Evolutionary conservation across 2,888 invertebrate species (phyloP).

Genomic region (Cryptophagus acutangulus): DNA sequence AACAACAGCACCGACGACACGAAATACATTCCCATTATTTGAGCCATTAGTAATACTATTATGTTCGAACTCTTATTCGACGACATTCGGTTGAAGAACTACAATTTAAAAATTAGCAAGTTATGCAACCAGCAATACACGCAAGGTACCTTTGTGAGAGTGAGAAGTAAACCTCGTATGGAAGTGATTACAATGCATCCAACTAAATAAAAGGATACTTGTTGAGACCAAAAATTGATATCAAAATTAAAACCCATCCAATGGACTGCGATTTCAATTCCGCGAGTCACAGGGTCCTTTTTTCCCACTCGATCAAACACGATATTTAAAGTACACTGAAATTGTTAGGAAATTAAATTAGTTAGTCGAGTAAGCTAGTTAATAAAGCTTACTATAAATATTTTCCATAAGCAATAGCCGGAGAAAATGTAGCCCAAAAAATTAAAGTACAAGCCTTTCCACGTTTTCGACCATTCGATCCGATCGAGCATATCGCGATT

Average conservation of each 20-base stretch:
- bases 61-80: slow-evolving; percentile 98
- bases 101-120: slow-evolving; percentile 42
- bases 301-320: slow-evolving; percentile 98
- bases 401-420: slow-evolving; percentile 97
- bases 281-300: slow-evolving; percentile 95
- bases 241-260: slow-evolving; percentile 96
- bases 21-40: slow-evolving; percentile 99
- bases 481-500: slow-evolving; percentile 87
- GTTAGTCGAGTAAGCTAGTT: too few species aligned
- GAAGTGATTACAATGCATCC: slow-evolving; percentile 98
- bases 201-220: slow-evolving; percentile 93
- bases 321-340: slow-evolving; percentile 94
- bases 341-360: slow-evolving; percentile 26
- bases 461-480: slow-evolving; percentile 90
- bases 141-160: slow-evolving; percentile 94
- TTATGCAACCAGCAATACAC: slow-evolving; percentile 1
- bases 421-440: slow-evolving; percentile 98
- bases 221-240: slow-evolving; percentile 98
- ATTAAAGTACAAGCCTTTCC: slow-evolving; percentile 98
- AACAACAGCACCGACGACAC: slow-evolving; percentile 95
- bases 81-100: slow-evolving; percentile 99
- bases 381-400: slow-evolving; percentile 81
- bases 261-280: slow-evolving; percentile 93
- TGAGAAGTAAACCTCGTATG: slow-evolving; percentile 90
- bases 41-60: slow-evolving; percentile 92